These are phyloP conservation scores for Drosophila insularis DNA, from an alignment of 1,140 invertebrate species.

Conservation along the genomic window DNA sequence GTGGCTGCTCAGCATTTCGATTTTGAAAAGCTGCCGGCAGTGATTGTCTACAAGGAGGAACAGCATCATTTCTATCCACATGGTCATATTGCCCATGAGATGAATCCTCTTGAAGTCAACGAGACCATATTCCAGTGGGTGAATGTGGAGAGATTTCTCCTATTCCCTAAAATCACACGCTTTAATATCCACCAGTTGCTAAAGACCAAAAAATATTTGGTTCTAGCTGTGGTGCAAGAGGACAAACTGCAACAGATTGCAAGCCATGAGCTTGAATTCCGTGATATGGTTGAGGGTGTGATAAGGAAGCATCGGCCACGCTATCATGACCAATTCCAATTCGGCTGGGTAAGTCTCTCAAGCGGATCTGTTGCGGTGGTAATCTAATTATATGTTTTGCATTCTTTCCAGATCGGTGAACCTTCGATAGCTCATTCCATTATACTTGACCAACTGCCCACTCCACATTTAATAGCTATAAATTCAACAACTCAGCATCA, in stretches of 20 bases:
- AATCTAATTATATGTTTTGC: conserved; percentile 32
- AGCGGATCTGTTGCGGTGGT: background rate
- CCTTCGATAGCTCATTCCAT: conserved; percentile 95
- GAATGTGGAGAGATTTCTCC: conserved; percentile 93
- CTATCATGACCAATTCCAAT: conserved; percentile 93
- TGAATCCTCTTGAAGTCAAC: conserved; percentile 85
- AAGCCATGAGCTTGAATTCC: conserved; percentile 91
- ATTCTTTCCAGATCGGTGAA: conserved; percentile 85
- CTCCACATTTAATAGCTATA: conserved; percentile 94
- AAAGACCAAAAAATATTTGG: conserved; percentile 92
- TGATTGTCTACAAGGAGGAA: conserved; percentile 94
- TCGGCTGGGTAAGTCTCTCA: conserved; percentile 88
- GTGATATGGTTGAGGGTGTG: conserved; percentile 92
- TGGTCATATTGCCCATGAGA: conserved; percentile 79
- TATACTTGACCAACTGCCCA: conserved; percentile 91
- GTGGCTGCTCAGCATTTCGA: conserved; percentile 87
- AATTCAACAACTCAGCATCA: conserved; percentile 95
- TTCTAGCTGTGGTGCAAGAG: conserved; percentile 93
- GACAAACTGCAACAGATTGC: conserved; percentile 92
- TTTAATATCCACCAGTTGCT: conserved; percentile 93
- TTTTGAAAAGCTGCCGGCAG: conserved; percentile 86
- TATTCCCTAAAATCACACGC: conserved; percentile 92
- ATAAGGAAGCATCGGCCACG: conserved; percentile 89
- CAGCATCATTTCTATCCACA: conserved; percentile 88
- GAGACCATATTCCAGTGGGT: conserved; percentile 92